These are phyloP conservation scores for Rhopalosiphum padi DNA, from an alignment of 1,140 invertebrate genomes.

Conservation along the genomic window DNA sequence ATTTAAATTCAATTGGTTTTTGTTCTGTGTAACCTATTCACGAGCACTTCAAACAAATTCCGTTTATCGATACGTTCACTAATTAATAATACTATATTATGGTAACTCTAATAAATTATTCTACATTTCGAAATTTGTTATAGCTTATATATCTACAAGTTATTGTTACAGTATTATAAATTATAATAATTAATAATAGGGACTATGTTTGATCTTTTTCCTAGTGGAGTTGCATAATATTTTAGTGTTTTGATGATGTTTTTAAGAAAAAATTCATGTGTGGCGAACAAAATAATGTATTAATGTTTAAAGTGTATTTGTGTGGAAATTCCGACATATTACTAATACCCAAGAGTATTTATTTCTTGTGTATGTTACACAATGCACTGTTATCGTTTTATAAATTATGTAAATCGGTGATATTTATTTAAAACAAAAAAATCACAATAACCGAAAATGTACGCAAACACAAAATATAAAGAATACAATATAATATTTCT, in stretches of 20 bases:
- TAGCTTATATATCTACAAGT: neutral
- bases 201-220: neutral
- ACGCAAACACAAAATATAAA: neutral
- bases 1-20: neutral
- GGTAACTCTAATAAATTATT: neutral
- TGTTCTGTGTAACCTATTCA: neutral
- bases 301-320: neutral
- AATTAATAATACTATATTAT: neutral
- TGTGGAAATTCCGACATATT: neutral
- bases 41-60: neutral
- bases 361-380: neutral
- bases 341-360: neutral
- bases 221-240: neutral
- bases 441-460: neutral
- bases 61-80: neutral
- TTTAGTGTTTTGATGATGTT: neutral
- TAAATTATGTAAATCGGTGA: neutral
- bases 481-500: neutral
- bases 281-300: neutral
- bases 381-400: neutral
- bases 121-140: neutral
- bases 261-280: neutral
- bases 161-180: neutral
- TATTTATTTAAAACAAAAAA: neutral
- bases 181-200: neutral